Evolutionary conservation across 2,888 invertebrate genomes (phyloP).

Genomic region (Polydrusus pterygomalis): DNA sequence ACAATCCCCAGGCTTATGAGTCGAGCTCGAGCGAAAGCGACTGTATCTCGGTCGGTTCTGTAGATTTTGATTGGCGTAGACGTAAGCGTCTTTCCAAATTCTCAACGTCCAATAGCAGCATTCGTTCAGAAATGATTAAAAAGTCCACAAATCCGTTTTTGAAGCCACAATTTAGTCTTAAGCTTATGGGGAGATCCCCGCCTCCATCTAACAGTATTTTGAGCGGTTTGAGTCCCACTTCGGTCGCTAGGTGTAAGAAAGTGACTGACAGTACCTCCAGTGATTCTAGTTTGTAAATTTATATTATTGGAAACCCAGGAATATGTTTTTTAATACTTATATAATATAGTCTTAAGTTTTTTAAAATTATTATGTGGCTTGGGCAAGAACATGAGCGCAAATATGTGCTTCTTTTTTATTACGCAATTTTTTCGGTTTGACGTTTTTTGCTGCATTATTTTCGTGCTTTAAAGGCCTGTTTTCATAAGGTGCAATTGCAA

Average conservation of each 20-base stretch:
- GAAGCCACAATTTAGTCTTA: constrained; percentile 69
- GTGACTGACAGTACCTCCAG: constrained; percentile 65
- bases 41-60: constrained; percentile 70
- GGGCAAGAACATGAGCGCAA: too few relatives aligned
- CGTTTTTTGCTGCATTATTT: background rate
- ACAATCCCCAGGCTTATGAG: constrained; percentile 76
- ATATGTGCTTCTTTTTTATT: too few relatives aligned
- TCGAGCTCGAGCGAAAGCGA: constrained; percentile 75
- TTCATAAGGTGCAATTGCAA: background rate
- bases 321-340: constrained; percentile 6
- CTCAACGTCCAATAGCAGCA: constrained; percentile 69
- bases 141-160: constrained; percentile 67
- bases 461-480: background rate
- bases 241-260: constrained; percentile 68
- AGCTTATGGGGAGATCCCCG: constrained; percentile 73
- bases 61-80: constrained; percentile 70
- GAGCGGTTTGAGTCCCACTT: constrained; percentile 75
- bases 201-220: constrained; percentile 75
- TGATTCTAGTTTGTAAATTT: constrained; percentile 69
- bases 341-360: too few relatives aligned
- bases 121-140: constrained; percentile 69
- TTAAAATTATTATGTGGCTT: too few relatives aligned
- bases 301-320: background rate
- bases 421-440: too few relatives aligned
- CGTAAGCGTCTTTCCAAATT: constrained; percentile 68